These are phyloP conservation scores for Pteropus alecto DNA, from an alignment of 2,113 vertebrate genomes.

Conservation along the genomic window DNA sequence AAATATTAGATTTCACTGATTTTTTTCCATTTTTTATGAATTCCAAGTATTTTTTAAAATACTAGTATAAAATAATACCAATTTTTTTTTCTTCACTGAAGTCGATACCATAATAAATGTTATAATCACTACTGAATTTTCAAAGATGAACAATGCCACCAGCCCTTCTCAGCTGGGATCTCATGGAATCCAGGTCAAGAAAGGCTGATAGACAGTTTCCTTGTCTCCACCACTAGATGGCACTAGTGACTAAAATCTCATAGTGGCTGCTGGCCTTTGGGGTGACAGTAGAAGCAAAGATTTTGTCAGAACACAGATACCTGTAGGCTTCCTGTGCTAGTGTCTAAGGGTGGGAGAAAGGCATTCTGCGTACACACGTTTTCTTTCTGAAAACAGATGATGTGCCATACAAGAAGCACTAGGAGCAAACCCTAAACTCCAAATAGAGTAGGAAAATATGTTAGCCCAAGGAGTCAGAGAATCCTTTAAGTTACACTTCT, in stretches of 20 bases:
- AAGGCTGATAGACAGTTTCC: not conserved
- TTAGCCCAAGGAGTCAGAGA: not conserved
- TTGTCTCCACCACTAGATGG: slow-evolving; percentile 52
- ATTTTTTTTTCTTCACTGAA: not conserved
- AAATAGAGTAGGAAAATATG: slow-evolving; percentile 16
- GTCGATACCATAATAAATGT: not conserved
- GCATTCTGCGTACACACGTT: not conserved
- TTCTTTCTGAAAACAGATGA: not conserved
- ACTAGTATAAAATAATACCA: not conserved
- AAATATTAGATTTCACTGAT: not conserved
- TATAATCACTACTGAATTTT: not conserved
- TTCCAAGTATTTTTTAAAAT: not conserved
- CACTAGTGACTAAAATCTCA: slow-evolving; percentile 19
- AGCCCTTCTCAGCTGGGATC: not conserved
- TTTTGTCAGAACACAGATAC: not conserved
- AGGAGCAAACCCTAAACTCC: not conserved
- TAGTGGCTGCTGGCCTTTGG: not conserved
- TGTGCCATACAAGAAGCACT: not conserved
- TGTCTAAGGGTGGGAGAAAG: not conserved
- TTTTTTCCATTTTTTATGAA: slow-evolving; percentile 11
- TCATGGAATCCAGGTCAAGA: not conserved
- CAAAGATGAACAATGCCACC: not conserved
- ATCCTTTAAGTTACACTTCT: not conserved
- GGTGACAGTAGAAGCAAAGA: not conserved
- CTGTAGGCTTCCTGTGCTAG: not conserved